Evolutionary conservation across 2,888 invertebrate species (phyloP), one percentile per base, ranked within the genome.

Genomic region (Timema podura): DNA sequence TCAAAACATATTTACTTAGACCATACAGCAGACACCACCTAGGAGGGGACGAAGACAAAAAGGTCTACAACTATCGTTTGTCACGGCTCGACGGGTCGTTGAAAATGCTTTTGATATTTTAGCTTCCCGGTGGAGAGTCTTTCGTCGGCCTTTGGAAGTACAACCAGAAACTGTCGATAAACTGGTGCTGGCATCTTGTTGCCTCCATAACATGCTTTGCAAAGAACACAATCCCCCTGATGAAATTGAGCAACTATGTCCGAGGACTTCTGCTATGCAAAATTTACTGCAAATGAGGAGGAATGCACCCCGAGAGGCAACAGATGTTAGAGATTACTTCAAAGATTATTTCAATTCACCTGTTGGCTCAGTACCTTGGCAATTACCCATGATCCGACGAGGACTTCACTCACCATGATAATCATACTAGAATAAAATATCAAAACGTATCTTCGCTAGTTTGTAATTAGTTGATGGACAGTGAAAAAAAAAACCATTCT

Each of bases 81-180:
- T 45, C 48, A 0, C 5, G 10, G 70, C 65, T 10, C 16, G 70
- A 5, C 49, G 64, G 7, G 57, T 64, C 11, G 48, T 67, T 44
- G 70, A 65, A 16, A 71, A 68, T 46, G 64, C 70, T 2, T 71
- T 71, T 54, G 68, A 68, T 5, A 71, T 30, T 30, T 3, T 30
- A 30, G 30, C 30, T 30, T 30, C 30, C 3, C n/a, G n/a, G n/a
- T n/a, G n/a, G n/a, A 48, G 70, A 65, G 48, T 71, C 30, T 46
- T 68, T 13, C 64, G 51, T 13, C 8, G 49, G 6, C 54, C 13
- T 6, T 49, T 70, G 10, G 45, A 7, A 6, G 68, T 65, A 8
- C 9, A 47, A 44, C 48, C 67, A 13, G 54, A 51, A 13, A 44
- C 64, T 64, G 47, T 30, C 30, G 30, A 68, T 13, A 47, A 15